Percentiles rank a stretch among this genome's conserved stretches.
These are phyloP conservation scores for Pogonomyrmex barbatus DNA, from an alignment of 1,140 invertebrate genomes.

Conservation along the genomic window DNA sequence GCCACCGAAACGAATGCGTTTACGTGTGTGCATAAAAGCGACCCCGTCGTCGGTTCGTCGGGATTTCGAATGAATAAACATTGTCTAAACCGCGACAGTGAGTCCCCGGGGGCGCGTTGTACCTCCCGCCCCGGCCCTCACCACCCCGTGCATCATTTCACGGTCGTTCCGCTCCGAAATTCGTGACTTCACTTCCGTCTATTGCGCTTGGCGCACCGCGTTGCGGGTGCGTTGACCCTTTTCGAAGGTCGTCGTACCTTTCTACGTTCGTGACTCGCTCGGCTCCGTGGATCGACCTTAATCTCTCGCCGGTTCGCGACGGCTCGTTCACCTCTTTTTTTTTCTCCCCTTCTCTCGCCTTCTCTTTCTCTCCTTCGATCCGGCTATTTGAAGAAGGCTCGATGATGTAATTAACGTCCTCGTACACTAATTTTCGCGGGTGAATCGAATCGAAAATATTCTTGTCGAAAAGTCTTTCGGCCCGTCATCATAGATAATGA, in stretches of 20 bases:
- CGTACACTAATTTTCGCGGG: constrained; percentile 39
- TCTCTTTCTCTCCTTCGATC: not conserved
- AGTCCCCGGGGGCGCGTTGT: not conserved
- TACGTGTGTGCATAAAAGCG: constrained; percentile 2
- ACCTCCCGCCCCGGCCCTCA: too few species aligned
- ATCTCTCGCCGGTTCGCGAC: constrained; percentile 60
- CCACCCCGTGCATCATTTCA: constrained; percentile 47
- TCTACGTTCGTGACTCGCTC: constrained; percentile 70
- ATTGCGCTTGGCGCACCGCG: constrained; percentile 58
- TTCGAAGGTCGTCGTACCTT: constrained; percentile 75
- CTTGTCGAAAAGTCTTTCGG: not conserved
- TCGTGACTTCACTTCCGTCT: constrained; percentile 72
- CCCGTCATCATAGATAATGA: too few species aligned
- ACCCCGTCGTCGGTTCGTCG: not conserved
- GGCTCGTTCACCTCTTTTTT: constrained; percentile 60
- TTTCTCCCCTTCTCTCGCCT: not conserved
- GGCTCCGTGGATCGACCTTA: constrained; percentile 67
- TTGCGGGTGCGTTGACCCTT: constrained; percentile 72
- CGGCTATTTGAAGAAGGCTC: constrained; percentile 23
- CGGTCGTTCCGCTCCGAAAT: constrained; percentile 75
- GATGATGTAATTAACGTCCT: constrained; percentile 50
- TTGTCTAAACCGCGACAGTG: constrained; percentile 50
- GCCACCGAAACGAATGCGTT: not conserved
- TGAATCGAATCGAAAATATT: constrained; percentile 22
- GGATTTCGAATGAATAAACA: constrained; percentile 59